phyloP scores from a whole-genome alignment of 2,888 invertebrate species.

The Mermis nigrescens region DNA sequence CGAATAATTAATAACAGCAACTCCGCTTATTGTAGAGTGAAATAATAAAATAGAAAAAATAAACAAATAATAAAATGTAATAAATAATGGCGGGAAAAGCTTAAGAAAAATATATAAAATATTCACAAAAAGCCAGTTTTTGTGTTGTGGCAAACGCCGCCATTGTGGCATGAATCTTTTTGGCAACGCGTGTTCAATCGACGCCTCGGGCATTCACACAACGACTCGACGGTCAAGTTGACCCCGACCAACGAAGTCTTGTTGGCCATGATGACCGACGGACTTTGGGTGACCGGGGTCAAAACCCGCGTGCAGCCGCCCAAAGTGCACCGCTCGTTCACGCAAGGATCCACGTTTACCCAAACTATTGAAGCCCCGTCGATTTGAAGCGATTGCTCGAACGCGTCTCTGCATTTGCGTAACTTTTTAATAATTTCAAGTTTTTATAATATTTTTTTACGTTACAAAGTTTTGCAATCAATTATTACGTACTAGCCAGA shows the following conservation, averaged over 20 bases:
- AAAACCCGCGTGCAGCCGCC: slow-evolving; percentile 2
- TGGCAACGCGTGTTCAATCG: slow-evolving; percentile 43
- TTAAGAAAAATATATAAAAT: neutral
- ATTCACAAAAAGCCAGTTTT: neutral
- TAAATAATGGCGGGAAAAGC: neutral
- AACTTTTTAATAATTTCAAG: too few species aligned
- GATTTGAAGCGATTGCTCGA: slow-evolving; percentile 3
- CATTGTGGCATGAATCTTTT: slow-evolving; percentile 62
- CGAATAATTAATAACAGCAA: too few species aligned
- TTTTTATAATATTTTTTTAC: too few species aligned
- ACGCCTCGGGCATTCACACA: slow-evolving; percentile 49
- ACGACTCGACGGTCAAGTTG: slow-evolving; percentile 53
- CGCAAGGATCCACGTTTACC: slow-evolving; percentile 63
- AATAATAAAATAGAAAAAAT: too few species aligned
- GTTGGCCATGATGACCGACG: slow-evolving; percentile 77
- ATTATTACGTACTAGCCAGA: too few species aligned
- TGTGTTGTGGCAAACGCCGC: slow-evolving; percentile 55
- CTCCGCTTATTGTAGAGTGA: too few species aligned
- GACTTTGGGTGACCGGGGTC: neutral
- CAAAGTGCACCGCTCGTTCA: slow-evolving; percentile 26
- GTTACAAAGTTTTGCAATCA: too few species aligned
- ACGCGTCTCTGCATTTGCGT: too few species aligned
- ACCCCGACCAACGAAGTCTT: slow-evolving; percentile 89
- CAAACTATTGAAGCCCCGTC: slow-evolving; percentile 61
- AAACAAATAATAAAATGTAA: too few species aligned